phyloP scores from a whole-genome alignment of 2,797 vertebrate genomes.

The Synanceia verrucosa region DNA sequence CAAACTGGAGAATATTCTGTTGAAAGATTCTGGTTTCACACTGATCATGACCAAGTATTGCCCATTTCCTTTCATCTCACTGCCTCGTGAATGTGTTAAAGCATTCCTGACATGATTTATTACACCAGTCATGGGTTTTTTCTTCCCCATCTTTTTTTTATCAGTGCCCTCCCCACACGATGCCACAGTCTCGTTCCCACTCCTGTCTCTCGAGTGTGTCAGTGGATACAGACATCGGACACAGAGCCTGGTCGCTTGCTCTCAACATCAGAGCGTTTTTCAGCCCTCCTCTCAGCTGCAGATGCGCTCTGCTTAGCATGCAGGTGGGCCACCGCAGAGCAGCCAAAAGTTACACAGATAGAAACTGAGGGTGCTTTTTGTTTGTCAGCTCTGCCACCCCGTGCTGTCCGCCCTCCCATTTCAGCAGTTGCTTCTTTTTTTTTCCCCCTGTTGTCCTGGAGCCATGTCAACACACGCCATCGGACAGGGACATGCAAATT shows the following conservation, averaged over 20 bases:
- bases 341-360: conserved; percentile 67
- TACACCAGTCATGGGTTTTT: conserved; percentile 3
- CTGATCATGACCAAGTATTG: conserved; percentile 14
- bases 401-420: conserved; percentile 45
- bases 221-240: conserved; percentile 49
- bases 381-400: conserved; percentile 54
- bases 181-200: conserved; percentile 44
- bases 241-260: conserved; percentile 28
- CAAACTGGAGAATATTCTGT: conserved; percentile 2
- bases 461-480: conserved; percentile 52
- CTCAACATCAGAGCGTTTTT: conserved; percentile 2
- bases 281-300: conserved; percentile 23
- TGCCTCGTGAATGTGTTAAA: conserved; percentile 62
- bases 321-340: conserved; percentile 44
- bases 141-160: conserved; percentile 5
- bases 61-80: conserved; percentile 41
- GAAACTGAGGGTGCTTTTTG: conserved; percentile 54
- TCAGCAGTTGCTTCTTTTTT: conserved; percentile 21
- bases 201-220: conserved; percentile 48
- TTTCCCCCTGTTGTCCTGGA: conserved; percentile 16
- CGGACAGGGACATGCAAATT: conserved; percentile 51
- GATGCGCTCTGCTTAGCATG: conserved; percentile 65
- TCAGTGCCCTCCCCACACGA: conserved; percentile 38
- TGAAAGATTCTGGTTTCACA: conserved; percentile 4
- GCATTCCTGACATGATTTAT: conserved; percentile 59